These are phyloP conservation scores for Pyrocoelia pectoralis DNA, from an alignment of 2,888 invertebrate genomes.

Conservation along the genomic window DNA sequence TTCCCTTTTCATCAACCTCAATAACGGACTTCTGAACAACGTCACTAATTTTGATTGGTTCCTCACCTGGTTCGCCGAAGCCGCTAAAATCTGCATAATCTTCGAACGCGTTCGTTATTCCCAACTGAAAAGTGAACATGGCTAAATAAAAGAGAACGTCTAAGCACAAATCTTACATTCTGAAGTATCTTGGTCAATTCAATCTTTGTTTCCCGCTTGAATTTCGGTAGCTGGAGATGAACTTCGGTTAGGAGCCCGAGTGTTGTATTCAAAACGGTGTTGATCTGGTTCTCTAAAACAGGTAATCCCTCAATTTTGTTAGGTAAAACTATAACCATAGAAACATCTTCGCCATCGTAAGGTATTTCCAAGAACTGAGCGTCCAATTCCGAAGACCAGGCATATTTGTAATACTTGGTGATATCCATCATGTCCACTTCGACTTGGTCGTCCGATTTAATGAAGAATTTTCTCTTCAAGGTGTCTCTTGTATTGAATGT, in stretches of 20 bases:
- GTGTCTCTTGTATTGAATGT: slow-evolving; percentile 33
- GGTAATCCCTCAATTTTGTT: background rate
- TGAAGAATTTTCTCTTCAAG: slow-evolving; percentile 27
- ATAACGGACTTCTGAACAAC: background rate
- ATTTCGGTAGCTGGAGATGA: background rate
- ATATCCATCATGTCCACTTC: background rate
- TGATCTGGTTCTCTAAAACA: background rate
- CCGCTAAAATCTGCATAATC: background rate
- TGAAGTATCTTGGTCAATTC: background rate
- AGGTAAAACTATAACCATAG: slow-evolving; percentile 8
- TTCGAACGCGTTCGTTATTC: background rate
- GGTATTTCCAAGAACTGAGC: slow-evolving; percentile 2
- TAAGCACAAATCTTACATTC: background rate
- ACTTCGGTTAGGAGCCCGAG: background rate
- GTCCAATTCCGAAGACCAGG: background rate
- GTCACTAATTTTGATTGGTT: background rate
- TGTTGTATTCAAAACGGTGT: background rate
- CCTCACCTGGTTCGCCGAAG: background rate
- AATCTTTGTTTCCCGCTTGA: background rate
- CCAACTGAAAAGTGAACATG: background rate
- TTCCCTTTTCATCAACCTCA: no score
- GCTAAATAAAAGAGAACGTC: background rate
- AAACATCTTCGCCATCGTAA: background rate
- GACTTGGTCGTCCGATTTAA: slow-evolving; percentile 19
- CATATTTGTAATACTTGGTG: background rate